Evolutionary conservation across 2,113 vertebrate species (phyloP), one percentile per base, ranked within the genome.

Genomic region (Salminus brasiliensis): DNA sequence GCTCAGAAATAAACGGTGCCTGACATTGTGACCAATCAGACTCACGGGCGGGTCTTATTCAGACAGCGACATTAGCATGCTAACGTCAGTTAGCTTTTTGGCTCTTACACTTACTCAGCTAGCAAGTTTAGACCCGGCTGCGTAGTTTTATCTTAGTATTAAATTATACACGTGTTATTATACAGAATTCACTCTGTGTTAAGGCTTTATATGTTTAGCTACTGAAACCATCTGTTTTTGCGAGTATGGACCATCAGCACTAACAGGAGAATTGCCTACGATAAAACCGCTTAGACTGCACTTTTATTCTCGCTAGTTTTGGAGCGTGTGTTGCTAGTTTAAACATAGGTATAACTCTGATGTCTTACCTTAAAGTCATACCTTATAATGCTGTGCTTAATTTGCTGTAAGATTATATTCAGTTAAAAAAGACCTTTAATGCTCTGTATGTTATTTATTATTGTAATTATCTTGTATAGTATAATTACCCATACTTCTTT

Each of bases 31-130:
- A 23, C 72, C 67, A 81, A 68, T 78, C 63, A 60, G 0, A 1
- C 7, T 11, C 2, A 27, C 8, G 30, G 65, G 65, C 30, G 52
- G 71, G 25, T n/a, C 36, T 74, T 78, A 60, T 74, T 7, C 2
- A 29, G 39, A 41, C 21, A 41, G 43, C 32, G 18, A 53, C 34
- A 49, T 43, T 84, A 81, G 43, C 77, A 43, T 25, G 32, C 59
- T 55, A 55, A 81, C 55, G 36, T 79, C 5, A 70, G 36, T 79
- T 7, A 70, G 36, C 27, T 65, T 23, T 57, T 5, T 36, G 18
- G 9, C 45, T 30, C 4, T 49, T 5, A 16, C n/a, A 27, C 10
- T 25, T 2, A n/a, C 36, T 68, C 18, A 57, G 23, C 25, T 11
- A 39, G 18, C 8, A 36, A 23, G 10, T 21, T 36, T 76, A 27